phyloP scores from a whole-genome alignment of 2,888 invertebrate species.

The Muschampia plurimacula region DNA sequence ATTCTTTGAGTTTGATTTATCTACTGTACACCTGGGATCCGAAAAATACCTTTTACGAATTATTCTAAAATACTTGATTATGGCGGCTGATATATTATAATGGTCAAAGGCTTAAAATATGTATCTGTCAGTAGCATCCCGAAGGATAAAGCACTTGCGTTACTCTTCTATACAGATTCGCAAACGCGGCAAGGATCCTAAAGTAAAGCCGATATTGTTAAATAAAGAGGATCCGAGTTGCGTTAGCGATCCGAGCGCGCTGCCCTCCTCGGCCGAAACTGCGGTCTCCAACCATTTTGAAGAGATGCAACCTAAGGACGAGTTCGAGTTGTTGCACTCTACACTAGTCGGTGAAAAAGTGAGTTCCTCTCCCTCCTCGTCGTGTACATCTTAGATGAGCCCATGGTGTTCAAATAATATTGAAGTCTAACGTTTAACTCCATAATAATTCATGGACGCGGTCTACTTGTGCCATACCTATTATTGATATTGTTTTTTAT shows the following conservation, averaged over 20 bases:
- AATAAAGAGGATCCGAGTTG: slow-evolving; percentile 90
- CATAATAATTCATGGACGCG: slow-evolving; percentile 12
- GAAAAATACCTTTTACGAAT: no score
- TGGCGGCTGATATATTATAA: neutral
- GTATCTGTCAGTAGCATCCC: neutral
- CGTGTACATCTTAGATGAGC: slow-evolving; percentile 4
- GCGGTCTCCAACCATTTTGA: slow-evolving; percentile 89
- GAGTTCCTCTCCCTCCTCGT: slow-evolving; percentile 58
- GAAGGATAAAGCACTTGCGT: slow-evolving; percentile 34
- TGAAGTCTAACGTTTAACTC: slow-evolving; percentile 19
- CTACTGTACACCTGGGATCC: neutral
- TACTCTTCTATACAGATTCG: slow-evolving; percentile 80
- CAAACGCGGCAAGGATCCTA: slow-evolving; percentile 89
- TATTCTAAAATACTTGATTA: no score
- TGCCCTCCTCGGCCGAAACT: slow-evolving; percentile 68
- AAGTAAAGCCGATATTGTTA: slow-evolving; percentile 90
- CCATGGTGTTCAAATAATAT: slow-evolving; percentile 1
- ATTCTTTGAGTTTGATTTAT: slow-evolving; percentile 1
- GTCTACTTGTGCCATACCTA: neutral
- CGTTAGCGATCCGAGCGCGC: slow-evolving; percentile 79
- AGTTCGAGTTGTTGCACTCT: slow-evolving; percentile 83
- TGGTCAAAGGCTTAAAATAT: neutral
- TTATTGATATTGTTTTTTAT: neutral
- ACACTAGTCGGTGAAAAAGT: slow-evolving; percentile 75
- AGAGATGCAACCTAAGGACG: slow-evolving; percentile 93